These are phyloP conservation scores for Enteromius thamalakanensis DNA, from an alignment of 2,797 vertebrate genomes.

Conservation along the genomic window DNA sequence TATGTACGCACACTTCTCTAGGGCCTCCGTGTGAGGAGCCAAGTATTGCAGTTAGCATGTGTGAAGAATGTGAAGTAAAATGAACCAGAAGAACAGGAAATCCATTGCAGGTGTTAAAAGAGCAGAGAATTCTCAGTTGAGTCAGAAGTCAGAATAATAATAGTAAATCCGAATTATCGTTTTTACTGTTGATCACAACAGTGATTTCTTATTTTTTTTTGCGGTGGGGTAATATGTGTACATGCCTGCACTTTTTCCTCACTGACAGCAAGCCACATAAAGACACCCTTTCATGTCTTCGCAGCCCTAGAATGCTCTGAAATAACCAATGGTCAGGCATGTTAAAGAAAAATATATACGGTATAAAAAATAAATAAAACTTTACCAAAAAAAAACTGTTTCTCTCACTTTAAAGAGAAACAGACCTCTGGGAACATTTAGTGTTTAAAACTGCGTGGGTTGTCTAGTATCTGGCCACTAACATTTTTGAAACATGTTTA, in stretches of 20 bases:
- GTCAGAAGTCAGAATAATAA: background rate
- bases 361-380: conserved; percentile 49
- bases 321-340: conserved; percentile 46
- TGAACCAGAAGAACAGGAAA: background rate
- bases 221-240: conserved; percentile 2
- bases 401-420: conserved; percentile 13
- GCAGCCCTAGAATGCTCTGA: conserved; percentile 46
- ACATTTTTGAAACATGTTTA: conserved; percentile 3
- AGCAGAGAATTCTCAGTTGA: background rate
- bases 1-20: background rate
- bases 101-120: background rate
- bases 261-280: conserved; percentile 45
- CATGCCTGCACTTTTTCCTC: conserved; percentile 14
- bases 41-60: background rate
- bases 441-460: background rate
- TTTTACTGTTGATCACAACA: background rate
- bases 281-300: conserved; percentile 44
- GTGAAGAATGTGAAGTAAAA: background rate
- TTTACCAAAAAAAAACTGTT: too few species aligned
- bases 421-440: conserved; percentile 13
- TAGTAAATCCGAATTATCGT: background rate
- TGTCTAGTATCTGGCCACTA: background rate
- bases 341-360: conserved; percentile 7
- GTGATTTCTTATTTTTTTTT: background rate
- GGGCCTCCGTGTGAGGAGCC: background rate